phyloP scores from a whole-genome alignment of 2,113 vertebrate genomes.

The Tragelaphus buxtoni region DNA sequence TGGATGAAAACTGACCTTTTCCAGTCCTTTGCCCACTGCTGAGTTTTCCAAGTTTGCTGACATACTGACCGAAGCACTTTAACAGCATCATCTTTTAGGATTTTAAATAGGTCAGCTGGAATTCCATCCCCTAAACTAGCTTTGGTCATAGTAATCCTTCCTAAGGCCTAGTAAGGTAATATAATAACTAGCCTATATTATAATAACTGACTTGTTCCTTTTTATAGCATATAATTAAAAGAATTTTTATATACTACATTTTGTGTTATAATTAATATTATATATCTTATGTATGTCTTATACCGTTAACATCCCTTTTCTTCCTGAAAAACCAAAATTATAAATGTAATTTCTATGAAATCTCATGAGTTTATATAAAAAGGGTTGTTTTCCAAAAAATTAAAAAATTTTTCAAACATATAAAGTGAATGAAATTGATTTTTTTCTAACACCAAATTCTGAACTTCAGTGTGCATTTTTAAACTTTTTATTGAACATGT shows the following conservation, averaged over 20 bases:
- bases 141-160: not conserved
- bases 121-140: not conserved
- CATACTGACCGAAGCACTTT: not conserved
- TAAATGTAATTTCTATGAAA: not conserved
- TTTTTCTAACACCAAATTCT: not conserved
- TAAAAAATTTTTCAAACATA: not conserved
- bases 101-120: not conserved
- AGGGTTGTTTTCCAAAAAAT: not conserved
- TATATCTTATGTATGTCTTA: not conserved
- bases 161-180: not conserved
- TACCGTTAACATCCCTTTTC: not conserved
- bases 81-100: not conserved
- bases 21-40: not conserved
- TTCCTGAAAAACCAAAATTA: not conserved
- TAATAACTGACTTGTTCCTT: not conserved
- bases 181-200: not conserved
- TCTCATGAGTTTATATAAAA: not conserved
- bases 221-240: slow-evolving; percentile 20
- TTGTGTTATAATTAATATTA: not conserved
- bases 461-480: not conserved
- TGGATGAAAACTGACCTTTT: not conserved
- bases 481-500: slow-evolving; percentile 10
- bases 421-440: slow-evolving; percentile 8
- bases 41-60: not conserved
- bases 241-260: not conserved